phyloP scores from a whole-genome alignment of 2,797 vertebrate genomes.

The Danio jaintianensis region DNA sequence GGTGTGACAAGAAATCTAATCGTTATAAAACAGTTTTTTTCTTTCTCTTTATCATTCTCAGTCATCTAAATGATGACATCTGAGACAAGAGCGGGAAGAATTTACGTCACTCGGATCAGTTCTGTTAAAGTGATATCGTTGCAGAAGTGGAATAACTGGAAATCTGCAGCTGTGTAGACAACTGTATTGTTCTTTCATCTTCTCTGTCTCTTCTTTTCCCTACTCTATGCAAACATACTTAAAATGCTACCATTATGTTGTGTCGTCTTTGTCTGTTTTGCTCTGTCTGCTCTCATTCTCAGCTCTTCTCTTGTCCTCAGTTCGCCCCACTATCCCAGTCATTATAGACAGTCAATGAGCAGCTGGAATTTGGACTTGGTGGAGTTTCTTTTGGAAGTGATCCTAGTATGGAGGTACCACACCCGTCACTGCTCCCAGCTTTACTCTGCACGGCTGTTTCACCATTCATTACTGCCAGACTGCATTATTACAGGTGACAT shows the following conservation, averaged over 20 bases:
- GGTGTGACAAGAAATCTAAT: background rate
- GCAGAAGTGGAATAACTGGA: conserved; percentile 25
- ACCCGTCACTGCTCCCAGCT: conserved; percentile 15
- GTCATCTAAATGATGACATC: background rate
- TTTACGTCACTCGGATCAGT: conserved; percentile 15
- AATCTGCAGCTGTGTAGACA: conserved; percentile 11
- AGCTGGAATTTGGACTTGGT: conserved; percentile 52
- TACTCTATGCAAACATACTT: conserved; percentile 24
- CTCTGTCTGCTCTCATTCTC: no score
- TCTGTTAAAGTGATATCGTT: conserved; percentile 14
- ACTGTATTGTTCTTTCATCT: conserved; percentile 25
- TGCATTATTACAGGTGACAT: conserved; percentile 9
- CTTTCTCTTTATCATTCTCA: background rate
- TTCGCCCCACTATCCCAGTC: conserved; percentile 16
- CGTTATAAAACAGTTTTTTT: background rate
- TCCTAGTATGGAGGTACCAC: conserved; percentile 26
- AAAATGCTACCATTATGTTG: background rate
- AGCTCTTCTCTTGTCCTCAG: conserved; percentile 12
- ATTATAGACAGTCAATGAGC: conserved; percentile 14
- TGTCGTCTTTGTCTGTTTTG: conserved; percentile 3
- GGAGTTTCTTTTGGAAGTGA: conserved; percentile 44
- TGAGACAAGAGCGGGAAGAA: background rate
- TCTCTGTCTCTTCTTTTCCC: conserved; percentile 21
- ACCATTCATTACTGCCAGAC: background rate
- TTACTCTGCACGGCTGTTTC: background rate